Conservation (phyloP, 1,140 invertebrate species). For the Brachystomella parvula region DNA sequence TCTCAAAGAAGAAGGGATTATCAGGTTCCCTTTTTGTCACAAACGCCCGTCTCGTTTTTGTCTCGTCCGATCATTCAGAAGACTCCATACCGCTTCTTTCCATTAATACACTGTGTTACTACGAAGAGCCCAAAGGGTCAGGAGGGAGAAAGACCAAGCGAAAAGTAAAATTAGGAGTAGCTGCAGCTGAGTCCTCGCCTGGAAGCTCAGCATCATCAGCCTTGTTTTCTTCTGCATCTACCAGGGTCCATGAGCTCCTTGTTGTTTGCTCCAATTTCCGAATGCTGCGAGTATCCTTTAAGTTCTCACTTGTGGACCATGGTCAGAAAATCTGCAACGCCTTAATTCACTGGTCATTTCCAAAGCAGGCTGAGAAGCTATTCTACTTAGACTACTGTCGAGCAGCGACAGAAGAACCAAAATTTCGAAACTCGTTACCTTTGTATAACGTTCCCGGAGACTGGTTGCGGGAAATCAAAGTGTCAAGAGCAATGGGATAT, state of each 20-base stretch:
- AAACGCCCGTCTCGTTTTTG: slow-evolving; percentile 77
- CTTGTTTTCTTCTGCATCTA: slow-evolving; percentile 19
- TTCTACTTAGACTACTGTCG: slow-evolving; percentile 44
- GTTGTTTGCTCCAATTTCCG: slow-evolving; percentile 60
- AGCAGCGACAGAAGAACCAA: not conserved
- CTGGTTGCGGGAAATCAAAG: slow-evolving; percentile 33
- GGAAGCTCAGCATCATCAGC: slow-evolving; percentile 6
- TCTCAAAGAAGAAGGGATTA: slow-evolving; percentile 66
- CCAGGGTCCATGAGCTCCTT: slow-evolving; percentile 35
- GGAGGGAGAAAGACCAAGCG: slow-evolving; percentile 12
- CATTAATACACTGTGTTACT: slow-evolving; percentile 30
- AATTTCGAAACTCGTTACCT: not conserved
- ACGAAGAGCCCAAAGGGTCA: slow-evolving; percentile 25
- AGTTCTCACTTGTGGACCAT: slow-evolving; percentile 67
- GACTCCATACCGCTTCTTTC: slow-evolving; percentile 30
- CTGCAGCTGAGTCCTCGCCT: not conserved
- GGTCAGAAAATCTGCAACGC: slow-evolving; percentile 61
- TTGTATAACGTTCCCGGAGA: slow-evolving; percentile 22
- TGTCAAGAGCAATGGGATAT: slow-evolving; percentile 19
- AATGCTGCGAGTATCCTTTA: slow-evolving; percentile 78
- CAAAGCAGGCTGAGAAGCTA: slow-evolving; percentile 68
- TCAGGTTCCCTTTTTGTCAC: slow-evolving; percentile 72
- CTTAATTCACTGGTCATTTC: slow-evolving; percentile 77
- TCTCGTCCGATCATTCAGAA: slow-evolving; percentile 29
- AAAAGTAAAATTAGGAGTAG: slow-evolving; percentile 21